A percentile compares a stretch with the other conserved stretches of the same genome.
phyloP scores from a whole-genome alignment of 2,113 vertebrate species.

The Orientallactaga bullata region DNA sequence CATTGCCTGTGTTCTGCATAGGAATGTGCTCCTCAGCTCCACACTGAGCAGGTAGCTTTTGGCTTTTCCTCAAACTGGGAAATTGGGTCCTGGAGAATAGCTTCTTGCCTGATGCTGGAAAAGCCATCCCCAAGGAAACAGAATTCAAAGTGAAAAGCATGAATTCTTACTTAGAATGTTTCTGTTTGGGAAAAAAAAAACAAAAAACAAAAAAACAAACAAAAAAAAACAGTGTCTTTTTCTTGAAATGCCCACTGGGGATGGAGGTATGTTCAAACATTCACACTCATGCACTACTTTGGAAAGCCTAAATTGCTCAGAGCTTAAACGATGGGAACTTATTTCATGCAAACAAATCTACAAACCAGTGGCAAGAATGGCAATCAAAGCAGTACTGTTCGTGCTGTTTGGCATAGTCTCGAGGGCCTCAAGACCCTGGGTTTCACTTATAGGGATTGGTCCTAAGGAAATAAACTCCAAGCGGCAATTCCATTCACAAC shows the following conservation, averaged over 20 bases:
- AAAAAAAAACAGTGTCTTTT: not conserved
- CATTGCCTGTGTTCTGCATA: slow-evolving; percentile 68
- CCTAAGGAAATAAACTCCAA: slow-evolving; percentile 32
- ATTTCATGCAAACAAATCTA: slow-evolving; percentile 44
- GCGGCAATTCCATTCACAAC: not conserved
- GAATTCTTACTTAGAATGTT: slow-evolving; percentile 39
- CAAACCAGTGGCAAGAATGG: not conserved
- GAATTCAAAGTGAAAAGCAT: slow-evolving; percentile 63
- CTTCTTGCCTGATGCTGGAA: not conserved
- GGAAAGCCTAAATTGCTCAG: not conserved
- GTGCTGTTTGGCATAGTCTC: not conserved
- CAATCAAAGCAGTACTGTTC: not conserved
- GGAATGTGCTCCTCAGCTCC: slow-evolving; percentile 26
- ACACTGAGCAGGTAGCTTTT: not conserved
- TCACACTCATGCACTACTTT: not conserved
- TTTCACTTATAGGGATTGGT: not conserved
- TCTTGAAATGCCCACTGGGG: not conserved
- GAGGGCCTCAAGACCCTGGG: not conserved
- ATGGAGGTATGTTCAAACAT: not conserved
- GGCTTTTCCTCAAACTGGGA: slow-evolving; percentile 34
- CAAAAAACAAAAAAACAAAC: too few relatives aligned
- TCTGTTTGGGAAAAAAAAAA: not conserved
- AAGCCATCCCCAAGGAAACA: slow-evolving; percentile 26
- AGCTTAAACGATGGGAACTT: not conserved
- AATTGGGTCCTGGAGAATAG: slow-evolving; percentile 30